Evolutionary conservation across 2,113 vertebrate species (phyloP), one percentile per base, ranked within the genome.

Genomic region (Bufo bufo): DNA sequence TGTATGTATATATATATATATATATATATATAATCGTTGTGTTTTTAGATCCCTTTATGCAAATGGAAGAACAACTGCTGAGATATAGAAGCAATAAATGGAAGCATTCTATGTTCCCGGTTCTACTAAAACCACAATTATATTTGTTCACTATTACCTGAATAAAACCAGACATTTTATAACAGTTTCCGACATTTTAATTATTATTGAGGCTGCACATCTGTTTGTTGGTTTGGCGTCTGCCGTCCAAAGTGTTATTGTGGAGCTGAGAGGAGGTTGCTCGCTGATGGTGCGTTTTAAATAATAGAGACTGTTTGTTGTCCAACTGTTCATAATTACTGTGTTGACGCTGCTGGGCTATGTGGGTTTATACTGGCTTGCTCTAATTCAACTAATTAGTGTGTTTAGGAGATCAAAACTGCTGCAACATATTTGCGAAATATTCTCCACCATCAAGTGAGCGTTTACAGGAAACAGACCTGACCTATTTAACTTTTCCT

Each of bases 281-380:
- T 77, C 58, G 78, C 86, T 87, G 77, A 89, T 89, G 87, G 81
- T 66, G 82, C 23, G 87, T 66, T 89, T 89, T 89, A 89, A 89
- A 89, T 89, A 89, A 89, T 89, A 89, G 87, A 89, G 81, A 89
- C 81, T 89, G 72, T 89, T 89, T 89, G 87, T 89, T 89, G 74
- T 78, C 87, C 87, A 89, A 89, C 87, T 89, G 87, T 89, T 89
- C 87, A 89, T 89, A 89, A 89, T 89, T 89, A 89, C 82, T 84
- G 87, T 84, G 87, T 89, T 89, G 87, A 89, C 74, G 87, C 87
- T 89, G 87, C 82, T 89, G 87, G 87, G 87, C 87, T 89, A 89
- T 89, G 87, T 89, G 87, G 87, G 87, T 89, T 89, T 89, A 89
- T 89, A 56, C 87, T 89, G 72, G 87, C 87, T 84, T 84, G 78